phyloP scores from a whole-genome alignment of 2,113 vertebrate genomes.

The Gobio gobio region DNA sequence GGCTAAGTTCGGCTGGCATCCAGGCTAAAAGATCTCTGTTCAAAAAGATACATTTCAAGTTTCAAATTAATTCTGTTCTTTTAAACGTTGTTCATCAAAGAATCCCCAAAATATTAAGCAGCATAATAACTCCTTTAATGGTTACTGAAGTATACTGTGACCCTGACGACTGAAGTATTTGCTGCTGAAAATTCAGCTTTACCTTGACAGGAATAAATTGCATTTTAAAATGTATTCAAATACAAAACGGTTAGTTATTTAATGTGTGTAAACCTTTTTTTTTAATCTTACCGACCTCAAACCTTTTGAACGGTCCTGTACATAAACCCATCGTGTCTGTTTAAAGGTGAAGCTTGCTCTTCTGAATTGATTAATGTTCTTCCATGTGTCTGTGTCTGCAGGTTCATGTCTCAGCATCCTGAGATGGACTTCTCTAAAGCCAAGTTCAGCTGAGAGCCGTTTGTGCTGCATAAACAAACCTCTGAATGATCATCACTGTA shows the following conservation, averaged over 20 bases:
- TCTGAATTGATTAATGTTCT: background rate
- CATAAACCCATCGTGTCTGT: background rate
- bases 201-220: background rate
- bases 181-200: background rate
- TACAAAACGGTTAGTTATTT: background rate
- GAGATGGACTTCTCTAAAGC: constrained; percentile 86
- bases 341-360: background rate
- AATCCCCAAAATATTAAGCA: no score
- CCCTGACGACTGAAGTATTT: no score
- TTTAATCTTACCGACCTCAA: background rate
- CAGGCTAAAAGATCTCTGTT: no score
- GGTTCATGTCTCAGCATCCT: constrained; percentile 82
- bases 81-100: no score
- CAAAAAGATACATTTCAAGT: no score
- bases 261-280: no score
- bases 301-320: background rate
- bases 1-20: no score
- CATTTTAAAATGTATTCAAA: background rate
- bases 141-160: no score
- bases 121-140: no score
- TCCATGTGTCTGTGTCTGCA: constrained; percentile 44
- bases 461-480: no score
- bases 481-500: background rate
- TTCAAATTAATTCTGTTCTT: no score
- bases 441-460: constrained; percentile 77